These are phyloP conservation scores for Conus canariensis DNA, from an alignment of 2,888 invertebrate genomes.

Conservation along the genomic window DNA sequence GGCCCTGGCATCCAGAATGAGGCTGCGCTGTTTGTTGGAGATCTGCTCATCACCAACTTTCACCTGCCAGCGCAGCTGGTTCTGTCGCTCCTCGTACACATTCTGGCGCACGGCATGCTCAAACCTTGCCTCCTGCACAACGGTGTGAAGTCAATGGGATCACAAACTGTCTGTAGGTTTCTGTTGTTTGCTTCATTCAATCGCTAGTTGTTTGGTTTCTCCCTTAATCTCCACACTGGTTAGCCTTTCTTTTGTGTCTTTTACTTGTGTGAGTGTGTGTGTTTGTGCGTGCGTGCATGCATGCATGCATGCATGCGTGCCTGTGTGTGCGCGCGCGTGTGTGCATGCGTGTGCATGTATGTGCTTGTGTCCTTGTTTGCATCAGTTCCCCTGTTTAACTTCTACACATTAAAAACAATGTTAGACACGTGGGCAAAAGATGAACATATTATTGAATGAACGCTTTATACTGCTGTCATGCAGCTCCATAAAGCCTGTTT, in stretches of 20 bases:
- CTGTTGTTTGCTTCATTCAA: too few species aligned
- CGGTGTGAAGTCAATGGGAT: background rate
- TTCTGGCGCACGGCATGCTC: conserved; percentile 75
- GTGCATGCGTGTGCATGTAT: background rate
- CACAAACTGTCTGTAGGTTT: background rate
- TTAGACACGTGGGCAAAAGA: too few species aligned
- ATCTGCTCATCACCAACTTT: conserved; percentile 76
- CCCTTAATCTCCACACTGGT: too few species aligned
- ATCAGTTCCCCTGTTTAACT: too few species aligned
- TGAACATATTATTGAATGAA: too few species aligned
- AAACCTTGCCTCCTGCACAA: conserved; percentile 74
- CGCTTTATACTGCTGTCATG: too few species aligned
- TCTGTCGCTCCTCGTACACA: conserved; percentile 77
- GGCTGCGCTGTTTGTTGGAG: conserved; percentile 61
- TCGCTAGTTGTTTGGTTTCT: too few species aligned
- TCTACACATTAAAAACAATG: too few species aligned
- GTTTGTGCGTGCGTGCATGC: too few species aligned
- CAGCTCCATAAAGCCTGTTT: background rate
- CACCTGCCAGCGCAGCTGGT: conserved; percentile 78
- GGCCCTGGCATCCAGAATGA: conserved; percentile 66
- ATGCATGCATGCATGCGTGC: background rate
- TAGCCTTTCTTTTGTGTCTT: too few species aligned
- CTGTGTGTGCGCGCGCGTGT: background rate
- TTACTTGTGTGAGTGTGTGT: too few species aligned
- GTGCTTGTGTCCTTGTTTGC: background rate